Percentiles rank a stretch among this genome's conserved stretches.
phyloP scores from a whole-genome alignment of 2,888 invertebrate species.

The Nephrotoma appendiculata region DNA sequence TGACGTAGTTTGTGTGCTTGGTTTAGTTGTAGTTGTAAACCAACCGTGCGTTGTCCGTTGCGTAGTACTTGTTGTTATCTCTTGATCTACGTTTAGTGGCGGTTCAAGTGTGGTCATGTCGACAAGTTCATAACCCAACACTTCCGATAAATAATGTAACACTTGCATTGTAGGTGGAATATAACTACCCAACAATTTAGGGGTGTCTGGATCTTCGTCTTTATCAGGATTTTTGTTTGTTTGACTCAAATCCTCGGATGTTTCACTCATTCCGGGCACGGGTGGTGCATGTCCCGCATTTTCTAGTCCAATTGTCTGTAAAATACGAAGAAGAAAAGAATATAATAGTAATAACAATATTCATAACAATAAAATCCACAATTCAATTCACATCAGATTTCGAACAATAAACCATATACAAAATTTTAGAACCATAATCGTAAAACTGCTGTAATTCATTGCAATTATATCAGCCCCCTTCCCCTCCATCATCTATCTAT shows the following conservation, averaged over 20 bases:
- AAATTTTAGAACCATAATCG: background rate
- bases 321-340: background rate
- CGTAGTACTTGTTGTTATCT: background rate
- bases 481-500: background rate
- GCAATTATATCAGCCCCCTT: background rate
- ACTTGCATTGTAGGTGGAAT: slow-evolving; percentile 32
- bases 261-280: background rate
- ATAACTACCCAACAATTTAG: slow-evolving; percentile 25
- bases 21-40: slow-evolving; percentile 19
- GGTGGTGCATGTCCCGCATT: background rate
- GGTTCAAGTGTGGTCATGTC: slow-evolving; percentile 28
- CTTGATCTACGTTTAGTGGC: slow-evolving; percentile 22
- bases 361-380: background rate
- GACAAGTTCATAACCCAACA: slow-evolving; percentile 29
- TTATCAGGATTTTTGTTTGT: background rate
- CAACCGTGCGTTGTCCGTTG: background rate
- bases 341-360: background rate
- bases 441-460: background rate
- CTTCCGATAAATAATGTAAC: slow-evolving; percentile 30
- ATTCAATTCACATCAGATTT: background rate
- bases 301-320: background rate
- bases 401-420: background rate
- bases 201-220: background rate
- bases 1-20: background rate
- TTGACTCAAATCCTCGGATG: background rate